A percentile compares a stretch with the other conserved stretches of the same genome.
Evolutionary conservation across 2,797 vertebrate genomes (phyloP).

Genomic region (Halcyon badia): DNA sequence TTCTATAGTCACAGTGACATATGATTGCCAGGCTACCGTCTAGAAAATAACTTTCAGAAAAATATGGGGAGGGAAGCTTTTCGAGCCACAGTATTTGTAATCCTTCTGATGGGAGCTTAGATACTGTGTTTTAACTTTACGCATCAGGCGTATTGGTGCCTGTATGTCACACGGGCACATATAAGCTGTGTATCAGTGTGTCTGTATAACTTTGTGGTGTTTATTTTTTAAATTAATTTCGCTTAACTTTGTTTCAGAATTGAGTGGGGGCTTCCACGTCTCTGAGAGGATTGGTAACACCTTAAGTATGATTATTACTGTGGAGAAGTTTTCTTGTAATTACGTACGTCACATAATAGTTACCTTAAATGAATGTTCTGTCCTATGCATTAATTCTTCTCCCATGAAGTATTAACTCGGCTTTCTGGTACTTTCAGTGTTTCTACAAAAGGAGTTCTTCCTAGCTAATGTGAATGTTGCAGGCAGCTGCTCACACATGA

Average conservation of each 20-base stretch:
- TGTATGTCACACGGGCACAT: neutral
- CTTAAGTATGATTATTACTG: neutral
- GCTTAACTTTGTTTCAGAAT: neutral
- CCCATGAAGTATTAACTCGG: neutral
- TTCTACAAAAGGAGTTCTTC: neutral
- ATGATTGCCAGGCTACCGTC: neutral
- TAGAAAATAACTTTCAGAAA: neutral
- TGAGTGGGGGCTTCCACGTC: neutral
- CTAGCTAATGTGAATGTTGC: neutral
- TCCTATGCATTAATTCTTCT: neutral
- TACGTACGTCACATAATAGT: neutral
- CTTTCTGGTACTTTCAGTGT: neutral
- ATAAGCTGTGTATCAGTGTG: neutral
- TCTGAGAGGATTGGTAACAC: neutral
- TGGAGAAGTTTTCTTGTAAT: neutral
- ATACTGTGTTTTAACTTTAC: neutral
- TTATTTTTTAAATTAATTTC: neutral
- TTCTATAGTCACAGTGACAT: neutral
- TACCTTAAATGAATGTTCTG: neutral
- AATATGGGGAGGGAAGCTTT: accelerated
- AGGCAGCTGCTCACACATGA: neutral
- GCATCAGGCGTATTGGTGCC: neutral
- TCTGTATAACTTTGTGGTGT: neutral
- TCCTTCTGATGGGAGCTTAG: neutral
- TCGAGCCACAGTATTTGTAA: neutral